These are phyloP conservation scores for Siniperca knerii DNA, from an alignment of 2,113 vertebrate genomes.

Conservation along the genomic window DNA sequence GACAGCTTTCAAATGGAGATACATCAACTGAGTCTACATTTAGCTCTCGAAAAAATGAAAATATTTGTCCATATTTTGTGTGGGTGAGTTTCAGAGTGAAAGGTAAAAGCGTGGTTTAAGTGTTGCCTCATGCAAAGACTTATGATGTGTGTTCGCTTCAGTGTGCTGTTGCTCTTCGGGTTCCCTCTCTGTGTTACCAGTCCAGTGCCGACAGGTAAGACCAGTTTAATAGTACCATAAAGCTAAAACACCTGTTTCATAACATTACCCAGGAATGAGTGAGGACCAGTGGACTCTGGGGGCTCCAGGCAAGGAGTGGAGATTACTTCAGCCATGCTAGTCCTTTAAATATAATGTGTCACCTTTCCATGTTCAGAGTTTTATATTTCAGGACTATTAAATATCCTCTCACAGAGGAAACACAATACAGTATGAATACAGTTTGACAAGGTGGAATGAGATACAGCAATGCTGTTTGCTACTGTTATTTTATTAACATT, in stretches of 20 bases:
- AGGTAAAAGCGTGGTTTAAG: neutral
- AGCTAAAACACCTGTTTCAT: too few species aligned
- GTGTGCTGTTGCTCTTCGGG: conserved; percentile 14
- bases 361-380: neutral
- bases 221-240: neutral
- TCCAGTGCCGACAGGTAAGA: conserved; percentile 29
- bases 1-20: neutral
- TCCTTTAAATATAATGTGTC: too few species aligned
- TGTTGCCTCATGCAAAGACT: neutral
- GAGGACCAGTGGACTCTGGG: neutral
- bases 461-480: neutral
- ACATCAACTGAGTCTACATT: neutral
- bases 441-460: neutral
- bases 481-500: neutral
- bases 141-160: neutral
- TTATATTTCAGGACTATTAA: neutral
- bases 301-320: neutral
- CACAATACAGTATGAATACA: neutral
- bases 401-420: neutral
- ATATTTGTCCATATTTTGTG: neutral
- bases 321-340: neutral
- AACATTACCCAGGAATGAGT: neutral
- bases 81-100: neutral
- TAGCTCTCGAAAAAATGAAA: neutral
- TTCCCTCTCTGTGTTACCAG: neutral